Conservation (phyloP, 2,113 vertebrate species). For the Cynopterus brachyotis region DNA sequence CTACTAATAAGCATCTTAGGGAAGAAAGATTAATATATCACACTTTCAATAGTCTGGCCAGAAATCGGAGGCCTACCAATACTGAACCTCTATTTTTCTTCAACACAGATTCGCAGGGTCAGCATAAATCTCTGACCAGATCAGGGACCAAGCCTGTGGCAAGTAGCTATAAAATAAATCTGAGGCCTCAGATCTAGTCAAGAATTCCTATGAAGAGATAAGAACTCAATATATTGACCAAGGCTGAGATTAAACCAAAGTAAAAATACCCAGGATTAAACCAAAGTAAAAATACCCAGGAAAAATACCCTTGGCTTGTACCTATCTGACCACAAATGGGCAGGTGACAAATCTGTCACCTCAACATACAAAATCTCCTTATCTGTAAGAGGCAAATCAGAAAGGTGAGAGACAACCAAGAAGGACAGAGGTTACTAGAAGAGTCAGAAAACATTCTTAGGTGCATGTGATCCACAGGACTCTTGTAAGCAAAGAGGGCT, state of each 20-base stretch:
- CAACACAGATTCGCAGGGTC: background rate
- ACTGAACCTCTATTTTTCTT: background rate
- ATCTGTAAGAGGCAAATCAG: background rate
- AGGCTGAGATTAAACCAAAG: background rate
- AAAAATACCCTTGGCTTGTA: background rate
- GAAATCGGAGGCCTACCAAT: background rate
- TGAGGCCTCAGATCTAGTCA: background rate
- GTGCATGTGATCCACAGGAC: background rate
- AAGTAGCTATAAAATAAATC: background rate
- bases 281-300: background rate
- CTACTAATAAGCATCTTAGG: background rate
- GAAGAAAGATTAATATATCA: background rate
- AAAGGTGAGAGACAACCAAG: background rate
- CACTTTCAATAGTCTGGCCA: background rate
- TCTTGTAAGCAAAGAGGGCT: background rate
- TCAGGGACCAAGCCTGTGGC: background rate
- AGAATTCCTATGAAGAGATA: background rate
- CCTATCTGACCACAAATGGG: background rate
- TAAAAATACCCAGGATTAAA: background rate
- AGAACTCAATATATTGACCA: background rate
- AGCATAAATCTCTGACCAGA: background rate
- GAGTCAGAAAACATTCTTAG: background rate
- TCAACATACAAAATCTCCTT: no score
- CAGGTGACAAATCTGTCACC: background rate
- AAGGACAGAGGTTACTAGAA: background rate